phyloP scores from a whole-genome alignment of 2,113 vertebrate species.

The Eonycteris spelaea region DNA sequence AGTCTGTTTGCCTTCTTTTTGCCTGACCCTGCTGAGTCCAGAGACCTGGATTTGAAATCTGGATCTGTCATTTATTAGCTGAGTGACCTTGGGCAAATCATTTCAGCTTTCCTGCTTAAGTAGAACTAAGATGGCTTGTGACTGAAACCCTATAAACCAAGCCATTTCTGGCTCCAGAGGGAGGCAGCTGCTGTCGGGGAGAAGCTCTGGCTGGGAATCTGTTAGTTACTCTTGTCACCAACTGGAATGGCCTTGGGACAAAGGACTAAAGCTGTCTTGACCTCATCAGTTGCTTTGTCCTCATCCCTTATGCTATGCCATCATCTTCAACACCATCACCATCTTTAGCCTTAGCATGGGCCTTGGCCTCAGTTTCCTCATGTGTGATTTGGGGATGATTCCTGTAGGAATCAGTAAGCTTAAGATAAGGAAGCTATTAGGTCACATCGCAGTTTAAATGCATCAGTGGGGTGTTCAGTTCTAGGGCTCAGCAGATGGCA shows the following conservation, averaged over 20 bases:
- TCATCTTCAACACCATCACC: neutral
- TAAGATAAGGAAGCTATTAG: neutral
- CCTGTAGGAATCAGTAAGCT: neutral
- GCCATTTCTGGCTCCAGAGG: neutral
- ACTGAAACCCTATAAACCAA: neutral
- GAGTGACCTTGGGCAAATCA: constrained; percentile 41
- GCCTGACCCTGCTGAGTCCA: neutral
- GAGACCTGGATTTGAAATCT: neutral
- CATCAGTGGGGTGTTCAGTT: neutral
- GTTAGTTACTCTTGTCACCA: neutral
- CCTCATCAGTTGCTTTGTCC: neutral
- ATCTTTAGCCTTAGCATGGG: neutral
- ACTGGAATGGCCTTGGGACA: neutral
- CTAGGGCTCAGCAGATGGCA: neutral
- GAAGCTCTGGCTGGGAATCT: neutral
- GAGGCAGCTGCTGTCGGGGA: neutral
- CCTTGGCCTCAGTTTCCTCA: neutral
- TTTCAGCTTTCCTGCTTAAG: neutral
- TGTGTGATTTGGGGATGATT: neutral
- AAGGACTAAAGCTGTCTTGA: neutral
- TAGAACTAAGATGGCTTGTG: neutral
- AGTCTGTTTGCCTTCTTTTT: neutral
- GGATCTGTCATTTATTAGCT: constrained; percentile 20
- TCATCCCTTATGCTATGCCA: neutral
- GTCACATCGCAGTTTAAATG: neutral